Evolutionary conservation across 2,113 vertebrate genomes (phyloP).

Genomic region (Thamnaconus septentrionalis): DNA sequence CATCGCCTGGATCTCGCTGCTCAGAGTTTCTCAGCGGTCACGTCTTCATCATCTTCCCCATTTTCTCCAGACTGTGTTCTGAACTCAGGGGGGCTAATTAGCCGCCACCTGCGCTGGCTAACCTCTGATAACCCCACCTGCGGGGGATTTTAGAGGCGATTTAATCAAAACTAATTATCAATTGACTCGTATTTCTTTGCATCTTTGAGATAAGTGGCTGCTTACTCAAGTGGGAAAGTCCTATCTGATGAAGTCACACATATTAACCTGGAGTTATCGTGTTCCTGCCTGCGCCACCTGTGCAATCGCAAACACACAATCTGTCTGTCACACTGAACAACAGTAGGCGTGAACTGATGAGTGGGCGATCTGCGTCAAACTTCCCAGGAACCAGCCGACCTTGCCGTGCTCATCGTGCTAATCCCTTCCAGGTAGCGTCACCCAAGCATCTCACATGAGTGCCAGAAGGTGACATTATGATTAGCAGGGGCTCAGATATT

Average conservation of each 20-base stretch:
- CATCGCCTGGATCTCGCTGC: too few species aligned
- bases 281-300: conserved; percentile 42
- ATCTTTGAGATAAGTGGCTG: not conserved
- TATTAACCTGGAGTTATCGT: not conserved
- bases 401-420: conserved; percentile 12
- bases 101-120: conserved; percentile 64
- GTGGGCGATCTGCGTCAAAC: conserved; percentile 35
- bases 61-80: conserved; percentile 32
- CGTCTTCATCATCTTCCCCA: conserved; percentile 17
- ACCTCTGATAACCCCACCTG: too few species aligned
- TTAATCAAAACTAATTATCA: too few species aligned
- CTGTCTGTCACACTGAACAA: conserved; percentile 6
- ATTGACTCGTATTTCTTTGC: conserved; percentile 42
- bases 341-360: conserved; percentile 24
- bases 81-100: conserved; percentile 49
- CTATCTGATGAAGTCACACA: conserved; percentile 1
- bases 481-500: conserved; percentile 45
- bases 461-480: conserved; percentile 61
- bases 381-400: conserved; percentile 39
- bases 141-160: too few species aligned
- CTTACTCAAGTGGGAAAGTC: too few species aligned
- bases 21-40: conserved; percentile 36
- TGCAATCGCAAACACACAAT: conserved; percentile 7
- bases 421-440: conserved; percentile 34
- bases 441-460: not conserved